These are phyloP conservation scores for Eutolmus rufibarbis DNA, from an alignment of 2,888 invertebrate species.

Conservation along the genomic window DNA sequence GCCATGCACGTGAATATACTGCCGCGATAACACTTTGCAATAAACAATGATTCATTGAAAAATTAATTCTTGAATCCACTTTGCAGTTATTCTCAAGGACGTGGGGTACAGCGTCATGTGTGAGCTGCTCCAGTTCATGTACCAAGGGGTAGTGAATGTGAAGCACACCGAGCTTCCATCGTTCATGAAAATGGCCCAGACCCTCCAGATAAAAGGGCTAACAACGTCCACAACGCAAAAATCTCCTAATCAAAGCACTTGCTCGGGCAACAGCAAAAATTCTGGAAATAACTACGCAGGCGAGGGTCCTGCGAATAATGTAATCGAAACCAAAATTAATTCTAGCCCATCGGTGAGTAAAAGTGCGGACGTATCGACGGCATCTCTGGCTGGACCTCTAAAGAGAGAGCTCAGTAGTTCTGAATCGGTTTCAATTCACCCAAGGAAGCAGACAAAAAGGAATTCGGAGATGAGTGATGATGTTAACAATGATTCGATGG, in stretches of 20 bases:
- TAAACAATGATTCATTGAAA: not conserved
- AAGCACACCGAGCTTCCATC: slow-evolving; percentile 63
- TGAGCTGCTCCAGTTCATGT: slow-evolving; percentile 68
- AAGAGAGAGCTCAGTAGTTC: slow-evolving; percentile 43
- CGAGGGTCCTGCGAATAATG: slow-evolving; percentile 41
- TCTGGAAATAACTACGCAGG: not conserved
- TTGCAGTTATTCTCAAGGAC: slow-evolving; percentile 66
- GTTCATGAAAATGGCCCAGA: slow-evolving; percentile 64
- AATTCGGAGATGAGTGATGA: slow-evolving; percentile 54
- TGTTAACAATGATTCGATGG: slow-evolving; percentile 56
- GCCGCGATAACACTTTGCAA: not conserved
- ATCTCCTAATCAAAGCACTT: slow-evolving; percentile 41
- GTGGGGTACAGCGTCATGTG: slow-evolving; percentile 67
- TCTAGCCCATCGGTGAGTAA: slow-evolving; percentile 37
- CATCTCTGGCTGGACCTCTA: not conserved
- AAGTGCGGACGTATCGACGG: not conserved
- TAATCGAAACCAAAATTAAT: slow-evolving; percentile 46
- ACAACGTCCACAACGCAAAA: slow-evolving; percentile 58
- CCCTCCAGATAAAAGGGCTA: slow-evolving; percentile 63
- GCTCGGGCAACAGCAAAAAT: slow-evolving; percentile 9
- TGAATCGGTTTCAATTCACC: slow-evolving; percentile 59
- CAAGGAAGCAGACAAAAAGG: slow-evolving; percentile 58
- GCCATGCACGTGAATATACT: not conserved
- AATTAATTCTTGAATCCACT: not conserved
- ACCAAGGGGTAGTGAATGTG: slow-evolving; percentile 68